Conservation (phyloP, 1,140 invertebrate genomes). For the Chrysomallon squamiferum region DNA sequence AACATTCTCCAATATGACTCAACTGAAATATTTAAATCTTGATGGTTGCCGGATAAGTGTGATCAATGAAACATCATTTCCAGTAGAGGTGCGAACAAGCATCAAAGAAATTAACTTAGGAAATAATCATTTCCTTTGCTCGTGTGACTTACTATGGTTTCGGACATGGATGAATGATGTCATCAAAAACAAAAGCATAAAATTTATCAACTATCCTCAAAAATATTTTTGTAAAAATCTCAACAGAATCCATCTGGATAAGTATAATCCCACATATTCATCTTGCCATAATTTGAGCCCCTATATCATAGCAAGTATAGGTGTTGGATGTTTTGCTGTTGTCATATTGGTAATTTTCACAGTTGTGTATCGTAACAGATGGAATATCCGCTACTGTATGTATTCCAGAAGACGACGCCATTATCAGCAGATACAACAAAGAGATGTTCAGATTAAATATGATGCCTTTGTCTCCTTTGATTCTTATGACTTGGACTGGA, state of each 20-base stretch:
- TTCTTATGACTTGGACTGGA: constrained; percentile 17
- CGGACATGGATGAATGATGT: background rate
- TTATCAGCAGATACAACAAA: background rate
- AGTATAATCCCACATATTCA: background rate
- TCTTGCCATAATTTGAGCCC: background rate
- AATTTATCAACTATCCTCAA: background rate
- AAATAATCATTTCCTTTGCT: background rate
- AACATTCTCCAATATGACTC: no score
- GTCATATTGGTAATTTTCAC: background rate
- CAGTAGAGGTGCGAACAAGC: background rate
- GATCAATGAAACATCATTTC: background rate
- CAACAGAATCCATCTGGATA: background rate
- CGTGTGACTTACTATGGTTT: background rate
- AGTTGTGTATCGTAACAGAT: background rate
- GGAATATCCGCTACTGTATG: background rate
- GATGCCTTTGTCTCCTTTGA: constrained; percentile 27
- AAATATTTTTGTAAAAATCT: background rate
- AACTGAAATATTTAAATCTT: no score
- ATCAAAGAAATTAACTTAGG: background rate
- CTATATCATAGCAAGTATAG: background rate
- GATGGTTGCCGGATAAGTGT: background rate
- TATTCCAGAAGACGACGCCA: background rate
- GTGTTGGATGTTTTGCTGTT: background rate
- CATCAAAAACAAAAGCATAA: background rate
- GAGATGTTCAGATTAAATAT: background rate